phyloP scores from a whole-genome alignment of 2,888 invertebrate genomes.

The Heteropelma amictum region DNA sequence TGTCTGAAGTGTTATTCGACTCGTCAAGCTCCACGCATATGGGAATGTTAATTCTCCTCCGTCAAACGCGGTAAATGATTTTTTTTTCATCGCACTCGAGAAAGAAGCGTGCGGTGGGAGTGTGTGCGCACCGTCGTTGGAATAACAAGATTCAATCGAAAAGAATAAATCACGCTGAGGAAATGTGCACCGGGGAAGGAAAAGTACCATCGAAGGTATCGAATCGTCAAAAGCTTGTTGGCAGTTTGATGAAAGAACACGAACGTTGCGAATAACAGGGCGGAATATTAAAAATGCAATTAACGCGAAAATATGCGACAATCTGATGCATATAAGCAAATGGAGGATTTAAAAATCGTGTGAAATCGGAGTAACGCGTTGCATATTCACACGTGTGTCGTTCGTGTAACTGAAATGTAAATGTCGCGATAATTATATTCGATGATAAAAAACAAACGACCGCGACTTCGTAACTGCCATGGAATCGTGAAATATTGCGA shows the following conservation, averaged over 20 bases:
- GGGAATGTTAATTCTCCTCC: slow-evolving; percentile 48
- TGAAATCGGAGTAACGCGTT: slow-evolving; percentile 46
- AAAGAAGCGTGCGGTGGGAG: neutral
- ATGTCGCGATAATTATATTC: slow-evolving; percentile 49
- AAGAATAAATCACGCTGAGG: too few species aligned
- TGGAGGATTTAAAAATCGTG: slow-evolving; percentile 10
- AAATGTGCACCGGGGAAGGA: too few species aligned
- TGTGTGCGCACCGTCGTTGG: slow-evolving; percentile 15
- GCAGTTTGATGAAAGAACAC: slow-evolving; percentile 41
- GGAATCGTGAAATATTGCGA: neutral
- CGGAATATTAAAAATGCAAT: slow-evolving; percentile 76
- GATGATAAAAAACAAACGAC: slow-evolving; percentile 18
- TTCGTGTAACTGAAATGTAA: slow-evolving; percentile 74
- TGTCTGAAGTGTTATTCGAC: slow-evolving; percentile 28
- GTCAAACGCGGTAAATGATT: slow-evolving; percentile 32
- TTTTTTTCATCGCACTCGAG: neutral
- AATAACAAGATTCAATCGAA: slow-evolving; percentile 8
- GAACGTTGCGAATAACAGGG: slow-evolving; percentile 46
- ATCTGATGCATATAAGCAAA: slow-evolving; percentile 37
- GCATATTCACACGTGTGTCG: slow-evolving; percentile 75
- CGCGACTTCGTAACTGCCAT: too few species aligned
- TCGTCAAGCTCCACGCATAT: slow-evolving; percentile 11
- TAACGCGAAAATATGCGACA: slow-evolving; percentile 76
- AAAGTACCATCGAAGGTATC: slow-evolving; percentile 9
- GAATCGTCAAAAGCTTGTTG: slow-evolving; percentile 30